Conservation (phyloP, 2,888 invertebrate species). For the Trissolcus brochymenae region DNA sequence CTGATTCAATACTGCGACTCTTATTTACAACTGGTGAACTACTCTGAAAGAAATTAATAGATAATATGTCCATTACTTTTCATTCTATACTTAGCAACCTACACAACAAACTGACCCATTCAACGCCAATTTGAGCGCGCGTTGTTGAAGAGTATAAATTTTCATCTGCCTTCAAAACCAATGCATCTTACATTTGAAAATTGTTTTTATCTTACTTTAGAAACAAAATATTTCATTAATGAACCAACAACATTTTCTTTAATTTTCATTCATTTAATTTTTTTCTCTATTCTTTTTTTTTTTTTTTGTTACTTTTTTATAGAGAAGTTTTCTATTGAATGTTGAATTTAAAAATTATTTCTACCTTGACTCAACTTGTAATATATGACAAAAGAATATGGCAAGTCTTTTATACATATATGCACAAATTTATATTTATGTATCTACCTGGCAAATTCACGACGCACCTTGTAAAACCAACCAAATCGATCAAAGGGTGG, state of each 20-base stretch:
- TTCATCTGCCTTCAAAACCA: slow-evolving; percentile 43
- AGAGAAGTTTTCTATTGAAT: background rate
- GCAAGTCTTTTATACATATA: slow-evolving; percentile 47
- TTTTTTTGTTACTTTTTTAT: too few species aligned
- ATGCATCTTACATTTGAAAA: slow-evolving; percentile 15
- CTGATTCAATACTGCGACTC: slow-evolving; percentile 35
- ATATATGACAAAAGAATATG: slow-evolving; percentile 47
- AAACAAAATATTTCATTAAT: too few species aligned
- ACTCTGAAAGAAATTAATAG: slow-evolving; percentile 62
- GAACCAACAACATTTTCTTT: too few species aligned
- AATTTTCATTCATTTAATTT: too few species aligned
- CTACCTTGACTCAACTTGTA: slow-evolving; percentile 14
- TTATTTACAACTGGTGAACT: slow-evolving; percentile 43
- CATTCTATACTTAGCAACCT: slow-evolving; percentile 65
- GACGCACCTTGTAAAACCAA: slow-evolving; percentile 85
- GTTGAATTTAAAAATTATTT: background rate
- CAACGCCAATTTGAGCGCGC: slow-evolving; percentile 65
- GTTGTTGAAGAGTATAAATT: slow-evolving; percentile 43
- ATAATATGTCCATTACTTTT: slow-evolving; percentile 66
- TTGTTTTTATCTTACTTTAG: too few species aligned
- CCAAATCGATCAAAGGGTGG: slow-evolving; percentile 87
- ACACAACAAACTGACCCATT: slow-evolving; percentile 66
- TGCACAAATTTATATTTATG: slow-evolving; percentile 51
- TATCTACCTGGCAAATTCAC: slow-evolving; percentile 57
- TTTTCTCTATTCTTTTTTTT: too few species aligned